A percentile compares a stretch with the other conserved stretches of the same genome.
Evolutionary conservation across 2,888 invertebrate genomes (phyloP).

Genomic region (Sesia apiformis): DNA sequence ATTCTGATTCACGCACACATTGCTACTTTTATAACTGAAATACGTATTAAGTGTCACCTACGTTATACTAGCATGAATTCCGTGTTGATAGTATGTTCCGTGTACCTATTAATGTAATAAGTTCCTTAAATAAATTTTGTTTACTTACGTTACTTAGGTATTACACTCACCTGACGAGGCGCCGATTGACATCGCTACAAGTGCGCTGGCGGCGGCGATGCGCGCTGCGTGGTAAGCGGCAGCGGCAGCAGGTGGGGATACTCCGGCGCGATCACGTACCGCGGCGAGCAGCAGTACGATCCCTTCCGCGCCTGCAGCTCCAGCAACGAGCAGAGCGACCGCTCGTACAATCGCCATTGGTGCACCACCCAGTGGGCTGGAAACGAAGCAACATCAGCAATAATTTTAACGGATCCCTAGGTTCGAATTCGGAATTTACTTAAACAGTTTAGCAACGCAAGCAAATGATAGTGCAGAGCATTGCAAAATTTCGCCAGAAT

Average conservation of each 20-base stretch:
- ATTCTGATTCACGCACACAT: too few species aligned
- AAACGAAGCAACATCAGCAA: not conserved
- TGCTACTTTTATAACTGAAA: too few species aligned
- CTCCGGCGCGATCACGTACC: slow-evolving; percentile 58
- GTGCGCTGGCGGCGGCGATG: slow-evolving; percentile 64
- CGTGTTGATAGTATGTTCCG: too few species aligned
- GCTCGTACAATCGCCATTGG: slow-evolving; percentile 66
- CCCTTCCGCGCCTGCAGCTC: slow-evolving; percentile 59
- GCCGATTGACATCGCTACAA: slow-evolving; percentile 61
- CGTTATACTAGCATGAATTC: too few species aligned
- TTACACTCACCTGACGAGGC: slow-evolving; percentile 38
- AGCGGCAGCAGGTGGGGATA: slow-evolving; percentile 52
- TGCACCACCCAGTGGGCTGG: slow-evolving; percentile 62
- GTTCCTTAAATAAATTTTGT: too few species aligned
- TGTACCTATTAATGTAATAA: too few species aligned
- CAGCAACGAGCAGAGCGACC: slow-evolving; percentile 57
- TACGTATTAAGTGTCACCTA: too few species aligned
- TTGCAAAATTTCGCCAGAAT: too few species aligned
- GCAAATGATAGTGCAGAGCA: too few species aligned
- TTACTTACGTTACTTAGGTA: not conserved
- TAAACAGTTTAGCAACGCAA: too few species aligned
- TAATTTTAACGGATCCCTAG: not conserved
- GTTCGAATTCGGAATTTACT: too few species aligned
- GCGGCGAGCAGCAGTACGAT: slow-evolving; percentile 56
- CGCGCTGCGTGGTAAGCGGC: slow-evolving; percentile 49